These are phyloP conservation scores for Pituophis catenifer DNA, from an alignment of 2,113 vertebrate genomes.

Conservation along the genomic window DNA sequence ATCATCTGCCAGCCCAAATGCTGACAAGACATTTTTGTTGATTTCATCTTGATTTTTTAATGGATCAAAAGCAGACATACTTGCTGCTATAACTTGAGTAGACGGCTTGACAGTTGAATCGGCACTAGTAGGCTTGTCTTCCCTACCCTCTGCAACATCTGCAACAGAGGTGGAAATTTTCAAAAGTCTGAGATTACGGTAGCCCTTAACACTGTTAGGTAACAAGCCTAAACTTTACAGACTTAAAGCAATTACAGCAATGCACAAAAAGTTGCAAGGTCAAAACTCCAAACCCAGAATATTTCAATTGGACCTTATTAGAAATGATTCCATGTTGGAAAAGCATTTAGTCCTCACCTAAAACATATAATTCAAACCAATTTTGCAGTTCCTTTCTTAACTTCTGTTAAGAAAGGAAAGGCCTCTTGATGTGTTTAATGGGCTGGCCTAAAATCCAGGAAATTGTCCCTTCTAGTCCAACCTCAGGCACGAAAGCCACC, in stretches of 20 bases:
- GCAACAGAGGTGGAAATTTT: conserved; percentile 37
- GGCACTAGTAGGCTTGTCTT: conserved; percentile 81
- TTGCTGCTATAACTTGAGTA: conserved; percentile 93
- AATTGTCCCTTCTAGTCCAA: background rate
- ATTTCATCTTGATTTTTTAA: conserved; percentile 98
- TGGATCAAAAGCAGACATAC: conserved; percentile 98
- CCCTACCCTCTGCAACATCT: conserved; percentile 83
- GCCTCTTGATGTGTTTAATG: background rate
- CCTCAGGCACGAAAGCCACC: background rate
- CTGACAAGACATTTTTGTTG: conserved; percentile 97
- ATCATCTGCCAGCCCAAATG: conserved; percentile 92
- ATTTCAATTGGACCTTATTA: background rate
- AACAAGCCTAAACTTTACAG: background rate
- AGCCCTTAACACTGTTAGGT: background rate
- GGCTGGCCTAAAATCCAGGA: background rate
- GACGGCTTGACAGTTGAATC: conserved; percentile 84
- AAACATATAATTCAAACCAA: background rate
- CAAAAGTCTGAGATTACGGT: background rate
- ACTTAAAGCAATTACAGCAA: background rate
- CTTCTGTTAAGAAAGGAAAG: background rate
- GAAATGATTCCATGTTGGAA: background rate
- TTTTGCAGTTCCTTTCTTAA: background rate
- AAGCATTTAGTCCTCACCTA: background rate
- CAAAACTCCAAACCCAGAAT: background rate
- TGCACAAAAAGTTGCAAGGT: background rate